Conservation (phyloP, 2,113 vertebrate genomes). For the Lepisosteus oculatus region DNA sequence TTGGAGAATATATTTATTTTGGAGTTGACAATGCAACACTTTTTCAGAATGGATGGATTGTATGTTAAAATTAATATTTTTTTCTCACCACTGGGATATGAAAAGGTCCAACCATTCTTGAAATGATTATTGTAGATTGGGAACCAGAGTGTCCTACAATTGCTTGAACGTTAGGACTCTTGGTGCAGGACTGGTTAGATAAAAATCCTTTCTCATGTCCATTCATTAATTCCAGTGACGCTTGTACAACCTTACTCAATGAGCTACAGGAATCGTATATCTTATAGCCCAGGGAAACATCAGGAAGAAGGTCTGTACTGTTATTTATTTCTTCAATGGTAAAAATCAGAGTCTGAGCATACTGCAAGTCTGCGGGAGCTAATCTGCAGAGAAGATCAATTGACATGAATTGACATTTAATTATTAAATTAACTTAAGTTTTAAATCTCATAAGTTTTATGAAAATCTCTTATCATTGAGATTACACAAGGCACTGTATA, state of each 20-base stretch:
- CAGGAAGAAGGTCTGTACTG: neutral
- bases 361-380: neutral
- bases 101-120: too few species aligned
- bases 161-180: neutral
- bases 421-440: too few species aligned
- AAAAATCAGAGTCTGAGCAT: slow-evolving; percentile 2
- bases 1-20: too few species aligned
- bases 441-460: neutral
- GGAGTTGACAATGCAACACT: too few species aligned
- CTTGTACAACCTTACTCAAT: neutral
- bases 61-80: too few species aligned
- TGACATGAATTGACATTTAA: too few species aligned
- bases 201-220: neutral
- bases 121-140: too few species aligned
- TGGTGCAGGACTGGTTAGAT: neutral
- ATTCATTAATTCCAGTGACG: neutral
- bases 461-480: neutral
- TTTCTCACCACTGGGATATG: too few species aligned
- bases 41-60: too few species aligned
- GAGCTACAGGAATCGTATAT: neutral
- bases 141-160: too few species aligned
- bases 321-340: slow-evolving; percentile 9
- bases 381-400: neutral
- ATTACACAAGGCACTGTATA: neutral
- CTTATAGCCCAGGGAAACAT: slow-evolving; percentile 3